A percentile compares a stretch with the other conserved stretches of the same genome.
Evolutionary conservation across 2,888 invertebrate species (phyloP).

Genomic region (Amiota communis): DNA sequence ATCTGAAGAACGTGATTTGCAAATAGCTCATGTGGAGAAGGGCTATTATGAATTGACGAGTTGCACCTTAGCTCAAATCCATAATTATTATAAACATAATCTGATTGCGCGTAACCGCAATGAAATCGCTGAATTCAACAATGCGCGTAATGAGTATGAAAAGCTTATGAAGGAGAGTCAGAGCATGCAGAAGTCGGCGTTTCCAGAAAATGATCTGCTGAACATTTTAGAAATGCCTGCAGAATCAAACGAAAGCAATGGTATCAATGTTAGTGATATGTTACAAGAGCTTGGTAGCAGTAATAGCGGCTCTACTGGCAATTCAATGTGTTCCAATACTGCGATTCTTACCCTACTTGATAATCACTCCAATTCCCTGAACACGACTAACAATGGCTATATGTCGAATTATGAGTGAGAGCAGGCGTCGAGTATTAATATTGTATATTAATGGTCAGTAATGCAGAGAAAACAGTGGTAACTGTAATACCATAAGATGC

Average conservation of each 20-base stretch:
- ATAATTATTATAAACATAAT: conserved; percentile 72
- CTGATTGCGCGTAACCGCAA: conserved; percentile 67
- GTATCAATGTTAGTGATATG: conserved; percentile 49
- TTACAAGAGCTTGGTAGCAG: conserved; percentile 54
- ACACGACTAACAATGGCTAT: conserved; percentile 35
- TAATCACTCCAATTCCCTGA: conserved; percentile 6
- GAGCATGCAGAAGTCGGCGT: conserved; percentile 67
- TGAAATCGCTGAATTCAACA: conserved; percentile 70
- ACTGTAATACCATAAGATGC: no score
- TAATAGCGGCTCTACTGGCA: conserved; percentile 26
- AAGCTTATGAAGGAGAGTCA: conserved; percentile 72
- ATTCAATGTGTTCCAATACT: conserved; percentile 34
- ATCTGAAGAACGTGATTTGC: conserved; percentile 51
- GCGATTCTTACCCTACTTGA: conserved; percentile 50
- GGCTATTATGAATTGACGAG: conserved; percentile 67
- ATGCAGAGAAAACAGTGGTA: no score
- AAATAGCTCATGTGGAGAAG: conserved; percentile 63
- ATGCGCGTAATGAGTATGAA: conserved; percentile 70
- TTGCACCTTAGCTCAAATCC: conserved; percentile 67
- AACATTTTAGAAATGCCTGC: conserved; percentile 68
- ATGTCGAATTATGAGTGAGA: conserved; percentile 41
- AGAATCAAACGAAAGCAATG: conserved; percentile 40
- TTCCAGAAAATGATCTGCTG: conserved; percentile 69
- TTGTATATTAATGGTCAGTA: no score
- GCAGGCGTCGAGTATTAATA: no score